Evolutionary conservation across 2,113 vertebrate genomes (phyloP).

Genomic region (Motacilla alba): DNA sequence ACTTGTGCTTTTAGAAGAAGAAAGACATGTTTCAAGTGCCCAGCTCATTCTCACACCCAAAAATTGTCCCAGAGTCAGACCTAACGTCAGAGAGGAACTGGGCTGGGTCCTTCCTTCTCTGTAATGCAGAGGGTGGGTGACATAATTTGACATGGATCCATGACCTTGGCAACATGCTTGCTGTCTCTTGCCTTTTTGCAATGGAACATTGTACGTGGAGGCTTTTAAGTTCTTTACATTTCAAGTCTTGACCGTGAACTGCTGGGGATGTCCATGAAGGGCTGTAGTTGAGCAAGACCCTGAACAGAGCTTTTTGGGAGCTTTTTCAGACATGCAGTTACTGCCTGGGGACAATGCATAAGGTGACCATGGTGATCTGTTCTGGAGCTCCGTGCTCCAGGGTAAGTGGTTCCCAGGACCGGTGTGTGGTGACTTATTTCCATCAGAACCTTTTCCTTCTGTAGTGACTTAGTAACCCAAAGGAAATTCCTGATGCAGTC

Average conservation of each 20-base stretch:
- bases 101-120: constrained; percentile 44
- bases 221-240: background rate
- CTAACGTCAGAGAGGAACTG: background rate
- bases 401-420: background rate
- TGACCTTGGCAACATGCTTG: background rate
- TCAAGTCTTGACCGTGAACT: background rate
- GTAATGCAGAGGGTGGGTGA: background rate
- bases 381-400: background rate
- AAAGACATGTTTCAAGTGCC: background rate
- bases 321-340: background rate
- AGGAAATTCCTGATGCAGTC: background rate
- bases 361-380: background rate
- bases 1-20: background rate
- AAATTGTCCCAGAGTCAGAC: background rate
- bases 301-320: background rate
- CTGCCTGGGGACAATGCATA: background rate
- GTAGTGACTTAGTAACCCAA: background rate
- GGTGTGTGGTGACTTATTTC: constrained; percentile 1
- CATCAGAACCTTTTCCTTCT: constrained; percentile 5
- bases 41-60: background rate
- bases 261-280: background rate
- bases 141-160: background rate
- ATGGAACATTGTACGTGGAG: background rate
- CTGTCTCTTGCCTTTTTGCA: background rate
- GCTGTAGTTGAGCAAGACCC: background rate